A percentile compares a stretch with the other conserved stretches of the same genome.
phyloP scores from a whole-genome alignment of 1,140 invertebrate species.

The Atopsyche davidsoni region DNA sequence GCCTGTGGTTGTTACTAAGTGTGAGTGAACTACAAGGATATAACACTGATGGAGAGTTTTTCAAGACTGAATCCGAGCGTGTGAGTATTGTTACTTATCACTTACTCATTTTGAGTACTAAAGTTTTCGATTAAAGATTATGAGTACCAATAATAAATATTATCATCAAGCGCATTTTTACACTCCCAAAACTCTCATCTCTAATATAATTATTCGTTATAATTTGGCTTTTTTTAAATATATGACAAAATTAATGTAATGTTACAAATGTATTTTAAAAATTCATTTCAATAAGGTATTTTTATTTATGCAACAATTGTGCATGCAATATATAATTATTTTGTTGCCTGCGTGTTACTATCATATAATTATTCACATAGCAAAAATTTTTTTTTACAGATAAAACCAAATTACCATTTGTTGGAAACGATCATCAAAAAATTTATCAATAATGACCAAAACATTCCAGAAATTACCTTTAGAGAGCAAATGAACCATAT shows the following conservation, averaged over 20 bases:
- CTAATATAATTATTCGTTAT: slow-evolving; percentile 2
- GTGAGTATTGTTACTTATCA: too few relatives aligned
- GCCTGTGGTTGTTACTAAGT: slow-evolving; percentile 20
- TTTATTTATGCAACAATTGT: too few relatives aligned
- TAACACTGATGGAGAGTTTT: slow-evolving; percentile 7
- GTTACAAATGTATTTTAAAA: slow-evolving; percentile 4
- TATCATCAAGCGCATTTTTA: too few relatives aligned
- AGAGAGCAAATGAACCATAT: slow-evolving; percentile 21
- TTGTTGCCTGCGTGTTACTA: too few relatives aligned
- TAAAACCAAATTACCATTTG: slow-evolving; percentile 22
- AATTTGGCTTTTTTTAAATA: not conserved
- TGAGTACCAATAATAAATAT: too few relatives aligned
- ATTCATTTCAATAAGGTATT: too few relatives aligned
- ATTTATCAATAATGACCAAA: slow-evolving; percentile 9
- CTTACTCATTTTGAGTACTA: too few relatives aligned
- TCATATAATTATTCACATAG: not conserved
- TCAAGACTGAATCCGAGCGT: too few relatives aligned
- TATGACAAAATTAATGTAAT: not conserved
- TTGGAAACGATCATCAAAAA: slow-evolving; percentile 23
- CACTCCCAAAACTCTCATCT: too few relatives aligned
- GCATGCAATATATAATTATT: too few relatives aligned
- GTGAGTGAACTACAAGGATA: slow-evolving; percentile 14
- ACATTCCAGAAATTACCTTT: slow-evolving; percentile 19
- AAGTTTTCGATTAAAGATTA: too few relatives aligned
- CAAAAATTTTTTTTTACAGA: slow-evolving; percentile 21